Base-by-base conservation (phyloP, 2,797 vertebrate species). In the Bovichtus diacanthus region DNA sequence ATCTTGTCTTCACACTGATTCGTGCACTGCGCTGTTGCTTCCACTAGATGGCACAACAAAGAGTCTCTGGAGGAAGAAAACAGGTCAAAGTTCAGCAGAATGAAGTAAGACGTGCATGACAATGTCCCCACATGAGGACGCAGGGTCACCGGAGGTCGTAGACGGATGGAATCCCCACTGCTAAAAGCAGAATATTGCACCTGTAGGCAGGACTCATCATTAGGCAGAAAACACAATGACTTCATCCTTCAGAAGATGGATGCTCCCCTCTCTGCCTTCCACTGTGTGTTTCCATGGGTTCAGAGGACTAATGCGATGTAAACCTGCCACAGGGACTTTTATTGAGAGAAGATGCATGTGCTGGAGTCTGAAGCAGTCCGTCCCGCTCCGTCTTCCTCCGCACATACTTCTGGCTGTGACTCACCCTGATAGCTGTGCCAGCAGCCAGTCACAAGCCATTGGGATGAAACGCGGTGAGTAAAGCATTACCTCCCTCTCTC, bases 301-400 rank as follows among this genome's bases (percentile, higher is more conserved):
- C 60, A 78, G 76, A 55, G 41, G 67, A 83, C 80, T 90, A 89
- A 91, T 90, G 88, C 61, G 49, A 83, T 65, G 87, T 93, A 91
- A 92, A 93, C 85, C 91, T 91, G 82, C 82, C 89, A 92, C 76
- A 65, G 53, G 77, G 75, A 84, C 80, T 90, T 94, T 94, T 94
- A 94, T 88, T 87, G 82, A 74, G 80, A 87, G 83, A 88, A 82
- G 88, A 89, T 82, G 80, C 84, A 85, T 89, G 80, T 79, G 88
- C 63, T 69, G 74, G 51, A 72, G 69, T 73, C 82, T 78, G 70
- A 38, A 77, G 69, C 76, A 58, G 82, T 82, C 59, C 74, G 76
- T 81, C 79, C 69, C 60, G 67, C 65, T 84, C 43, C 78, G 70
- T 73, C 80, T 78, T 63, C 67, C 71, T 83, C 84, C 73, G 27